Percentiles rank a stretch among this genome's conserved stretches.
Conservation (phyloP, 2,113 vertebrate genomes). For the Lampris megalopsis region DNA sequence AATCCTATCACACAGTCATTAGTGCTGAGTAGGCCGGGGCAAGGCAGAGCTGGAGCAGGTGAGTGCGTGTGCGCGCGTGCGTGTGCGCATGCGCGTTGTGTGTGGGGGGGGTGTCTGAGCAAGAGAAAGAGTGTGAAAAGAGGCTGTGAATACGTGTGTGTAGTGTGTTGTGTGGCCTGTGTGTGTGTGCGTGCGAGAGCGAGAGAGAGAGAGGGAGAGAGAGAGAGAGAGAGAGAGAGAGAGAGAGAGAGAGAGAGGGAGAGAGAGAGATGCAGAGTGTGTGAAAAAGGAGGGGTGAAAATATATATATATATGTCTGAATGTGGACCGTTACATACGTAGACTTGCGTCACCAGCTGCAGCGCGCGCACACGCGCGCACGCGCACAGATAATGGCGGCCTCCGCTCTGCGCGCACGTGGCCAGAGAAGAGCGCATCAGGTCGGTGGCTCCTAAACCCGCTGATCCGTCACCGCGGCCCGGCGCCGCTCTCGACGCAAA, state of each 20-base stretch:
- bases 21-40: conserved; percentile 53
- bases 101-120: conserved; percentile 17
- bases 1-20: conserved; percentile 78
- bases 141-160: not conserved
- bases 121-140: too few relatives aligned
- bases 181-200: too few relatives aligned
- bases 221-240: too few relatives aligned
- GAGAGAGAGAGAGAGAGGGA: too few relatives aligned
- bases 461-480: conserved; percentile 19
- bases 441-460: conserved; percentile 53
- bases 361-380: not conserved
- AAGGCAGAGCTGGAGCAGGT: conserved; percentile 54
- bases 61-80: conserved; percentile 36
- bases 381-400: conserved; percentile 19
- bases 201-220: too few relatives aligned
- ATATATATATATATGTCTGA: too few relatives aligned
- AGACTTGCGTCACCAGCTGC: too few relatives aligned
- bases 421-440: conserved; percentile 37
- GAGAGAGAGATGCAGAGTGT: too few relatives aligned
- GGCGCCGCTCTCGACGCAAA: conserved; percentile 3
- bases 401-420: too few relatives aligned
- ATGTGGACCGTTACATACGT: too few relatives aligned
- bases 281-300: too few relatives aligned
- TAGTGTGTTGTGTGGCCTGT: too few relatives aligned
- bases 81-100: conserved; percentile 13